Conservation (phyloP, 2,888 invertebrate genomes). For the Dryobotodes eremita region DNA sequence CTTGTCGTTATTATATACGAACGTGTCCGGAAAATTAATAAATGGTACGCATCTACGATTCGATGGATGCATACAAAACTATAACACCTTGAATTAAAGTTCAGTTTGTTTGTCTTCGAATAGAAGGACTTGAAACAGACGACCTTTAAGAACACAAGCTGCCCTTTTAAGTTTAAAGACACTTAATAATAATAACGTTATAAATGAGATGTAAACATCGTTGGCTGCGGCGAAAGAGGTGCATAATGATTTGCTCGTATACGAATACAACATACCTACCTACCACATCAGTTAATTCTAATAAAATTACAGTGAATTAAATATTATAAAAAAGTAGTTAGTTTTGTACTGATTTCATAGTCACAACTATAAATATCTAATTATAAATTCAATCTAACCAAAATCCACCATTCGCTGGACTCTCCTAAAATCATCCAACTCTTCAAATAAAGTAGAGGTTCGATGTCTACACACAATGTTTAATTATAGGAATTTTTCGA, state of each 20-base stretch:
- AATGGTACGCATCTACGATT: conserved; percentile 38
- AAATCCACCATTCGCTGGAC: not conserved
- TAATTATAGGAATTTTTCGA: conserved; percentile 46
- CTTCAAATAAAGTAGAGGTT: conserved; percentile 12
- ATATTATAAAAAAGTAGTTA: no score
- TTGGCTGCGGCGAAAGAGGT: not conserved
- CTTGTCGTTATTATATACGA: conserved; percentile 68
- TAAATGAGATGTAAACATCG: not conserved
- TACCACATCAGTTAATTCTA: not conserved
- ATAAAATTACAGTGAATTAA: no score
- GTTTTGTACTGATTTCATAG: no score
- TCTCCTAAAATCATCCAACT: not conserved
- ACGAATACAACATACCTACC: not conserved
- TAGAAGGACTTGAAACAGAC: conserved; percentile 4
- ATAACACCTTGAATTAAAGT: conserved; percentile 33
- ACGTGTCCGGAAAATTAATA: conserved; percentile 76
- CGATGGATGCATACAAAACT: conserved; percentile 48
- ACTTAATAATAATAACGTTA: not conserved
- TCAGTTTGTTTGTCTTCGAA: conserved; percentile 27
- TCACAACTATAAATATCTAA: not conserved
- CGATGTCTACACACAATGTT: conserved; percentile 19
- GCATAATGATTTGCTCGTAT: not conserved
- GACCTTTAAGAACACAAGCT: not conserved
- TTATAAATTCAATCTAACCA: not conserved
- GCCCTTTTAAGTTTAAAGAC: not conserved